Conservation (phyloP, 2,888 invertebrate genomes). For the Hecatera dysodea region DNA sequence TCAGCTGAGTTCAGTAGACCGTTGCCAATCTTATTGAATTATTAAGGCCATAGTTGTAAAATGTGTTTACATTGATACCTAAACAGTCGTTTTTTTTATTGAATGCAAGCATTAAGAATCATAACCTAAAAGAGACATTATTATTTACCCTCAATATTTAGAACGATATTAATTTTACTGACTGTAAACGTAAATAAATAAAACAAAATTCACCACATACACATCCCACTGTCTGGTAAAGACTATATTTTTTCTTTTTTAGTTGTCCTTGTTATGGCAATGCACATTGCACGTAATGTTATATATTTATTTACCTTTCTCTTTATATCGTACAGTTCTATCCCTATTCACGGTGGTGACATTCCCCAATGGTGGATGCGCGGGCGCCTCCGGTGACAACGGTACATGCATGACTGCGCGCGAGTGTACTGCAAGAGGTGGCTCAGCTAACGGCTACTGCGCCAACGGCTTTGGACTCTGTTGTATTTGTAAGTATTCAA, state of each 20-base stretch:
- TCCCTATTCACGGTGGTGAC: conserved; percentile 95
- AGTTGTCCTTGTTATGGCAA: too few species aligned
- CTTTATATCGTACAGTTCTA: conserved; percentile 90
- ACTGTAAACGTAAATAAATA: too few species aligned
- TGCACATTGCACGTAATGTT: too few species aligned
- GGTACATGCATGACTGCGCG: conserved; percentile 94
- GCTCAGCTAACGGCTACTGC: conserved; percentile 94
- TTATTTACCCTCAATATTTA: too few species aligned
- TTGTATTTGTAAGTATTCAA: conserved; percentile 92
- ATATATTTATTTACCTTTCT: background rate
- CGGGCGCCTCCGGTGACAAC: conserved; percentile 94
- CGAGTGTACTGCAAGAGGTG: conserved; percentile 94
- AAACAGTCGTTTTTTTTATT: background rate
- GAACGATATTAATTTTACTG: too few species aligned
- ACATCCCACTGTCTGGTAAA: too few species aligned
- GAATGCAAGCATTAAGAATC: background rate
- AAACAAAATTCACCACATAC: too few species aligned
- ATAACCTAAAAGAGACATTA: too few species aligned
- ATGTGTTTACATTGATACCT: background rate
- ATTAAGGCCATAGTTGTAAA: background rate
- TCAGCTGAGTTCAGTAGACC: background rate
- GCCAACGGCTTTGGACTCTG: conserved; percentile 95
- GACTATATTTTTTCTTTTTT: too few species aligned
- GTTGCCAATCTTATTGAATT: background rate
- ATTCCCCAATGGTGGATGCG: conserved; percentile 94